A percentile compares a stretch with the other conserved stretches of the same genome.
These are phyloP conservation scores for Aricia agestis DNA, from an alignment of 1,140 invertebrate species.

Conservation along the genomic window DNA sequence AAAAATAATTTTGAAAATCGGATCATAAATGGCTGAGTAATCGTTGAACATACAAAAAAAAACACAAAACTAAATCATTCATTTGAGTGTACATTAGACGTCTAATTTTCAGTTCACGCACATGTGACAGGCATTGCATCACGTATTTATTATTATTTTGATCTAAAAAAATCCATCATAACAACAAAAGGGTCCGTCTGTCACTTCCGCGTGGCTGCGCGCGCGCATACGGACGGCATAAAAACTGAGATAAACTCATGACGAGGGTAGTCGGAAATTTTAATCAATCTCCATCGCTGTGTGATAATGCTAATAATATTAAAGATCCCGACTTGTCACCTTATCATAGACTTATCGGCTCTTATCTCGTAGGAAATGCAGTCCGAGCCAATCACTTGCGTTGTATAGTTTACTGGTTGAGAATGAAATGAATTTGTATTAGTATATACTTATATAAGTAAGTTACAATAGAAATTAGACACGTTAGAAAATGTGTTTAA, in stretches of 20 bases:
- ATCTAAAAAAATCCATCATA: constrained; percentile 41
- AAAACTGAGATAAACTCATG: constrained; percentile 29
- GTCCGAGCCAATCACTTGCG: background rate
- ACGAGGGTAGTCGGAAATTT: constrained; percentile 37
- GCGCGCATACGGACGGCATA: constrained; percentile 27
- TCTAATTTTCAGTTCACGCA: constrained; percentile 20
- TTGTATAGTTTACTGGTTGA: background rate
- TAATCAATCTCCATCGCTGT: constrained; percentile 37
- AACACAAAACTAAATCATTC: constrained; percentile 14
- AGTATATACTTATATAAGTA: no score
- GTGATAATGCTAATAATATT: constrained; percentile 31
- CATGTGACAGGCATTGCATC: constrained; percentile 28
- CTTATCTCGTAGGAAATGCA: constrained; percentile 6
- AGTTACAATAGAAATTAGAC: no score
- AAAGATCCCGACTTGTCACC: constrained; percentile 25
- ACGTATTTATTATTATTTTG: constrained; percentile 42
- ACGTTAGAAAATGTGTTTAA: no score
- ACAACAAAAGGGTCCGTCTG: constrained; percentile 31
- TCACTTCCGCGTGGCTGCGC: constrained; percentile 35
- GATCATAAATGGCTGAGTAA: no score
- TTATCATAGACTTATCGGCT: constrained; percentile 17
- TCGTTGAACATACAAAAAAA: no score
- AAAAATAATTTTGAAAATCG: no score
- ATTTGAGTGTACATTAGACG: constrained; percentile 25
- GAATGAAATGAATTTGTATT: no score